A percentile compares a stretch with the other conserved stretches of the same genome.
These are phyloP conservation scores for Pollachius pollachius DNA, from an alignment of 2,113 vertebrate genomes.

Conservation along the genomic window DNA sequence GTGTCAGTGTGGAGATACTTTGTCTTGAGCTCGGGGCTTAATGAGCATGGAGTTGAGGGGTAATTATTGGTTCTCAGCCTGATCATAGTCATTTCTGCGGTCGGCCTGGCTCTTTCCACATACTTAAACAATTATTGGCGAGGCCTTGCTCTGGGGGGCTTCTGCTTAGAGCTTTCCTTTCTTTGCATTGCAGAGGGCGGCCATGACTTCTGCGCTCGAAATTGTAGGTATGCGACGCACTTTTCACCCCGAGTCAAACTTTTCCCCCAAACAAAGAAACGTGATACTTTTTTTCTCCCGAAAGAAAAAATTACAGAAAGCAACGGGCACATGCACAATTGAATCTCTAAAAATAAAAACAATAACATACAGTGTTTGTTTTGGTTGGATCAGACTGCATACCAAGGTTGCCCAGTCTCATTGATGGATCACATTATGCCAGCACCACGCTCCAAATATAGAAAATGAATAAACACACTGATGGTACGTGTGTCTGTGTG, in stretches of 20 bases:
- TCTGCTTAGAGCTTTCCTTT: not conserved
- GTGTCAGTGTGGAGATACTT: too few relatives aligned
- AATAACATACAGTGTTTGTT: too few relatives aligned
- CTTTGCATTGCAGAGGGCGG: slow-evolving; percentile 42
- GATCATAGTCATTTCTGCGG: slow-evolving; percentile 71
- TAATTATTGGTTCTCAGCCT: slow-evolving; percentile 76
- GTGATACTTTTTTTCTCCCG: not conserved
- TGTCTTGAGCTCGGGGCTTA: slow-evolving; percentile 55
- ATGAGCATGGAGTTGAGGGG: slow-evolving; percentile 65
- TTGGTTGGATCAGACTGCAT: too few relatives aligned
- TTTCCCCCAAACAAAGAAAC: not conserved
- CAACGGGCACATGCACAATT: too few relatives aligned
- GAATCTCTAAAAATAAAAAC: too few relatives aligned
- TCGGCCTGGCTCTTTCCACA: slow-evolving; percentile 57
- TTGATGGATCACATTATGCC: too few relatives aligned
- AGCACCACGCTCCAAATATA: too few relatives aligned
- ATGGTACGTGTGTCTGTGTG: too few relatives aligned
- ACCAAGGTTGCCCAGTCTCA: too few relatives aligned
- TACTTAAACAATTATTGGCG: slow-evolving; percentile 68
- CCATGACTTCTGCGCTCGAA: slow-evolving; percentile 22
- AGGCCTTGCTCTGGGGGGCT: slow-evolving; percentile 4
- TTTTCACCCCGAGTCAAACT: not conserved
- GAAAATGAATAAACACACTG: too few relatives aligned
- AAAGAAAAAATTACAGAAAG: too few relatives aligned
- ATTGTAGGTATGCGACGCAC: slow-evolving; percentile 13